Base-by-base conservation (phyloP, 2,888 invertebrate genomes). In the Ophion costatus region DNA sequence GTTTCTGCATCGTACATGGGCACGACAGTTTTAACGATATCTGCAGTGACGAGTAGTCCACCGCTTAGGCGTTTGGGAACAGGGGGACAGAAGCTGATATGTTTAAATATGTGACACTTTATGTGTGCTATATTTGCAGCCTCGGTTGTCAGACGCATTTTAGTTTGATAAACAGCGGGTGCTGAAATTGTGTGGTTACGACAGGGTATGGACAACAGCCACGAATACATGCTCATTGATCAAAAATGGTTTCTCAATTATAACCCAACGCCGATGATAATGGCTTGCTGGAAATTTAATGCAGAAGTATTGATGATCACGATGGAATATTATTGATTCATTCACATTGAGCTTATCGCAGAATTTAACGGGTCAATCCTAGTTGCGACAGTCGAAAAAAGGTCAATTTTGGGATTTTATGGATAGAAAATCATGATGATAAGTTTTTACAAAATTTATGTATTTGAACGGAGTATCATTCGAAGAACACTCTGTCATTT, bases 21-120 rank as follows among this genome's bases (percentile, higher is more conserved):
- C 51, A 69, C 59, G 69, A 24, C 42, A 67, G 73, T 73, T 73
- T 59, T 59, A 59, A 56, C 71, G 38, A 38, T 20, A 59, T 59
- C 22, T 24, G 69, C 45, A 51, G 51, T 51, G 69, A 69, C 69
- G n/a, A 51, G 69, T 69, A 17, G 69, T 24, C 29, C 24, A 69
- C 51, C 20, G 45, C 22, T 17, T 24, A 22, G 9, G 45, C 22
- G 24, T 22, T 20, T 22, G 2, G 51, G 51, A 51, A 29, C 17
- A 17, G 29, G 7, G 7, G 20, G 22, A 24, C 51, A 2, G 24
- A 69, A 7, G 24, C 69, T n/a, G 45, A 51, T 45, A 51, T n/a
- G 51, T 69, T 51, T 51, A 69, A 24, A 69, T 69, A 24, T 45
- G 69, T 69, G 69, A 69, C 69, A 69, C 17, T 29, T 51, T 69